A percentile compares a stretch with the other conserved stretches of the same genome.
Evolutionary conservation across 1,140 invertebrate genomes (phyloP).

Genomic region (Ips typographus): DNA sequence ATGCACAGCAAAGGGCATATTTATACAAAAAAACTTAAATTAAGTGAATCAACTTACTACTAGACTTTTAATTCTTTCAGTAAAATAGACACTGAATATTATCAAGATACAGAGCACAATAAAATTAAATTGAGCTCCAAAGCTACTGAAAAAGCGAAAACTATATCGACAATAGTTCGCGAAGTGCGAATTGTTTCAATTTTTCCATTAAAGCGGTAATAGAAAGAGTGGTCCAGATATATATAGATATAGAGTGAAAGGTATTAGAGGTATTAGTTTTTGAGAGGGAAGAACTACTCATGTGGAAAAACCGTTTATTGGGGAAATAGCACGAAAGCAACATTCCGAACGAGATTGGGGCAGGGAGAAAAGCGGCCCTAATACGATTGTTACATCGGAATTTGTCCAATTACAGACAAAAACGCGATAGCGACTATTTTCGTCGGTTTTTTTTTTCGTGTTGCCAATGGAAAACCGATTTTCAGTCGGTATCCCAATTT

Average conservation of each 20-base stretch:
- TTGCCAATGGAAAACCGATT: conserved; percentile 14
- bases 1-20: too few relatives aligned
- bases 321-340: conserved; percentile 19
- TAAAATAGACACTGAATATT: neutral
- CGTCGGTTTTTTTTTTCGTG: conserved; percentile 20
- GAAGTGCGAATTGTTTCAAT: too few relatives aligned
- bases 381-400: conserved; percentile 35
- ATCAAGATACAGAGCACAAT: neutral
- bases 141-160: too few relatives aligned
- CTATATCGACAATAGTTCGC: too few relatives aligned
- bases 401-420: conserved; percentile 35
- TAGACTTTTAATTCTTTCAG: too few relatives aligned
- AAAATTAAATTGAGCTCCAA: too few relatives aligned
- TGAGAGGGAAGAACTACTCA: conserved; percentile 9
- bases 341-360: conserved; percentile 13
- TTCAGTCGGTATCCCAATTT: conserved; percentile 13
- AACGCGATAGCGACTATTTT: conserved; percentile 22
- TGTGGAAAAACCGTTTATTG: conserved; percentile 30
- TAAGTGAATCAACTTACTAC: too few relatives aligned
- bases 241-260: conserved; percentile 6
- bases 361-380: conserved; percentile 19
- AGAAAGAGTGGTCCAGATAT: too few relatives aligned
- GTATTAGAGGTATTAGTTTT: conserved; percentile 32
- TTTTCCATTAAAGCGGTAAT: too few relatives aligned
- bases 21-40: too few relatives aligned